phyloP scores from a whole-genome alignment of 2,797 vertebrate genomes.

The Perodicticus potto region DNA sequence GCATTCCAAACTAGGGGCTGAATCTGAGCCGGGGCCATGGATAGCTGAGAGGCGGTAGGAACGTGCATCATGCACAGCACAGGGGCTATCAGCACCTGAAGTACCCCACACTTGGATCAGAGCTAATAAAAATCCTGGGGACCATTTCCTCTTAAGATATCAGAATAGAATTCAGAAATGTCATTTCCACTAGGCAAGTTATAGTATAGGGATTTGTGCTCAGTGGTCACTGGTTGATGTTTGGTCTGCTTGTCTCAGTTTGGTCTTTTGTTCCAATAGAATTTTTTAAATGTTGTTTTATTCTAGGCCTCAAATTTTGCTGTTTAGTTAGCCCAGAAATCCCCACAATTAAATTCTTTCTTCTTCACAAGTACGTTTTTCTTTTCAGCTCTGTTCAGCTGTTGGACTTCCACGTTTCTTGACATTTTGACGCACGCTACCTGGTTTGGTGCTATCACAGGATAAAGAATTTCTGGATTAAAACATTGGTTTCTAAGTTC shows the following conservation, averaged over 20 bases:
- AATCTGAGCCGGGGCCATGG: background rate
- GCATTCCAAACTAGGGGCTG: background rate
- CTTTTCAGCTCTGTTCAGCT: background rate
- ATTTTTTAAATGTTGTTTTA: background rate
- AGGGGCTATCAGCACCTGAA: background rate
- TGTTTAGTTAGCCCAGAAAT: background rate
- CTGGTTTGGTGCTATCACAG: background rate
- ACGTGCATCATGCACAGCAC: accelerated
- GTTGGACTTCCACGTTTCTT: background rate
- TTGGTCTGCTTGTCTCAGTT: background rate
- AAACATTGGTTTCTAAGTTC: background rate
- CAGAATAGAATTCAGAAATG: background rate
- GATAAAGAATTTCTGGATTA: conserved; percentile 9
- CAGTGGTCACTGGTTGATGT: background rate
- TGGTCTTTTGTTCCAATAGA: background rate
- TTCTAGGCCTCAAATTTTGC: background rate
- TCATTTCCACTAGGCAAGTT: background rate
- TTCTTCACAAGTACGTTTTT: conserved; percentile 12
- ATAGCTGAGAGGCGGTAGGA: background rate
- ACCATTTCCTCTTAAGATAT: background rate
- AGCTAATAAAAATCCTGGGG: background rate
- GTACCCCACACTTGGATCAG: accelerated
- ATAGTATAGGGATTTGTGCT: background rate
- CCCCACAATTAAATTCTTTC: background rate
- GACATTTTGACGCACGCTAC: background rate